phyloP scores from a whole-genome alignment of 2,113 vertebrate species.

The Saguinus imperator region DNA sequence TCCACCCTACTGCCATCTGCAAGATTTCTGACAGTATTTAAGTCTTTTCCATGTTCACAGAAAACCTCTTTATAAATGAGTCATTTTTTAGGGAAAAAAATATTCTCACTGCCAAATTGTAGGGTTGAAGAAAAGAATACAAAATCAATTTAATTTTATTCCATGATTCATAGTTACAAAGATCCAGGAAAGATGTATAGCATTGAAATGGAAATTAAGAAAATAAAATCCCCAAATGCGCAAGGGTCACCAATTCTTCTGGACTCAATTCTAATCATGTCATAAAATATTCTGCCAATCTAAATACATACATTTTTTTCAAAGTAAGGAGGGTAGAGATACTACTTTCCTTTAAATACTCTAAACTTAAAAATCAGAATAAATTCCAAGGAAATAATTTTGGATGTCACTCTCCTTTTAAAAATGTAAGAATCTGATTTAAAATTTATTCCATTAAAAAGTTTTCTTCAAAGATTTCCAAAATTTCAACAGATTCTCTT shows the following conservation, averaged over 20 bases:
- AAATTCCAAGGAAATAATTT: slow-evolving; percentile 31
- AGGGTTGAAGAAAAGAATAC: slow-evolving; percentile 70
- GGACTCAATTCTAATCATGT: slow-evolving; percentile 16
- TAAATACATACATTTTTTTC: not conserved
- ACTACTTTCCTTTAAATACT: not conserved
- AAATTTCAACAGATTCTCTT: not conserved
- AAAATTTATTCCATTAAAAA: slow-evolving; percentile 28
- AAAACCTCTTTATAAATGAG: slow-evolving; percentile 74
- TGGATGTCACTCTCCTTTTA: not conserved
- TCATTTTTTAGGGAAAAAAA: slow-evolving; percentile 68
- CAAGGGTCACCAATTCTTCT: slow-evolving; percentile 33
- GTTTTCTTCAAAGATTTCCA: slow-evolving; percentile 41
- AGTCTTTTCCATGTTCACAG: slow-evolving; percentile 67
- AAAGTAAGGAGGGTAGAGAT: not conserved
- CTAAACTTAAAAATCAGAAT: slow-evolving; percentile 19
- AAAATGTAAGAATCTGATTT: slow-evolving; percentile 33
- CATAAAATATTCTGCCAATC: slow-evolving; percentile 12
- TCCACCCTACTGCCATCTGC: not conserved
- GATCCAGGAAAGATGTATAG: slow-evolving; percentile 67
- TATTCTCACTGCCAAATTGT: slow-evolving; percentile 68
- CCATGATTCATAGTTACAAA: slow-evolving; percentile 62
- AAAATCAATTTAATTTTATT: slow-evolving; percentile 75
- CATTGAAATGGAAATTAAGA: slow-evolving; percentile 57
- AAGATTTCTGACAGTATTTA: slow-evolving; percentile 54
- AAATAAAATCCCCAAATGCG: slow-evolving; percentile 37